These are phyloP conservation scores for Chelonus formosanus DNA, from an alignment of 2,888 invertebrate species.

Conservation along the genomic window DNA sequence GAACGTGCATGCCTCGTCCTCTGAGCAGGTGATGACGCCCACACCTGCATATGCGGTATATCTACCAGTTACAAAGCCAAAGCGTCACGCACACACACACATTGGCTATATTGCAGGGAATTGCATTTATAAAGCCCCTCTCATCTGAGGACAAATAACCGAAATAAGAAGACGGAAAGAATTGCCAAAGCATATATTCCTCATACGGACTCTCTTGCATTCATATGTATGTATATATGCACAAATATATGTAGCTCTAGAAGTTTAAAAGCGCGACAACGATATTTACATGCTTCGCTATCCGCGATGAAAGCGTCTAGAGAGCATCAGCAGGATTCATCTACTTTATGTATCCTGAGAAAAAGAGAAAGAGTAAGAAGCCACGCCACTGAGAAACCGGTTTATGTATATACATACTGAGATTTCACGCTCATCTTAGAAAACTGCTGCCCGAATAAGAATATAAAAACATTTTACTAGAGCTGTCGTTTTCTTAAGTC, in stretches of 20 bases:
- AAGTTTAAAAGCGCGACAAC: conserved; percentile 32
- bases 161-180: neutral
- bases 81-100: conserved; percentile 28
- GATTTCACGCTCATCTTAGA: conserved; percentile 44
- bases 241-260: neutral
- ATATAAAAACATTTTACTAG: conserved; percentile 37
- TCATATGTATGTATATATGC: neutral
- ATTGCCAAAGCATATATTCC: too few relatives aligned
- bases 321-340: conserved; percentile 12
- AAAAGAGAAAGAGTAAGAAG: conserved; percentile 18
- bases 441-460: conserved; percentile 37
- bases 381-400: conserved; percentile 38
- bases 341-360: conserved; percentile 17
- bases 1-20: conserved; percentile 30
- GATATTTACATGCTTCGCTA: conserved; percentile 32
- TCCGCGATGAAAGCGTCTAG: conserved; percentile 33
- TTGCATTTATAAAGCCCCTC: conserved; percentile 23
- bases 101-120: neutral
- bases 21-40: conserved; percentile 59
- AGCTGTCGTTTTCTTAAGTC: too few relatives aligned
- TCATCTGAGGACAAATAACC: conserved; percentile 17
- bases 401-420: conserved; percentile 39
- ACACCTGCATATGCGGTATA: conserved; percentile 48
- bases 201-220: too few relatives aligned
- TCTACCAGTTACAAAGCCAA: conserved; percentile 13